phyloP scores from a whole-genome alignment of 2,113 vertebrate species.

The Nipponia nippon region DNA sequence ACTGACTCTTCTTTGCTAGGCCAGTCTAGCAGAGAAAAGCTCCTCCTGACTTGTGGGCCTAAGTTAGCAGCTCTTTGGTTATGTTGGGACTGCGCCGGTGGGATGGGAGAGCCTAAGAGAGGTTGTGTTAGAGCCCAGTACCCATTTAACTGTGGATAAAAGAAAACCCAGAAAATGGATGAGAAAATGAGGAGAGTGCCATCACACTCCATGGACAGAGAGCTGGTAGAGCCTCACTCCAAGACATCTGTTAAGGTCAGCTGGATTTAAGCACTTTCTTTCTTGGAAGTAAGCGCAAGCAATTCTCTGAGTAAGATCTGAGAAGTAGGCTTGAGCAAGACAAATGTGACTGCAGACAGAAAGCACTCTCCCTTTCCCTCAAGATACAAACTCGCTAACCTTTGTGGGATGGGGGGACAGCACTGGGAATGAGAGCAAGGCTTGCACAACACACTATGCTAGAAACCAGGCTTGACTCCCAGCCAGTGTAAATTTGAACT shows the following conservation, averaged over 20 bases:
- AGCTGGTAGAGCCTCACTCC: neutral
- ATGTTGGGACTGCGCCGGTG: neutral
- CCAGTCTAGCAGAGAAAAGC: neutral
- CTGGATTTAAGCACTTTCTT: neutral
- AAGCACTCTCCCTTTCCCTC: neutral
- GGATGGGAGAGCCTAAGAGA: neutral
- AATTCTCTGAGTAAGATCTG: neutral
- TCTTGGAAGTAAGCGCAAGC: neutral
- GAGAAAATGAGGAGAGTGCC: neutral
- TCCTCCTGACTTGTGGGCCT: neutral
- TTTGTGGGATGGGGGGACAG: neutral
- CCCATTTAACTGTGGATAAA: neutral
- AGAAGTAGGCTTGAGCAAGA: neutral
- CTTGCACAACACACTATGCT: neutral
- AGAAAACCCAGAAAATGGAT: neutral
- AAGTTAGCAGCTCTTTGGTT: neutral
- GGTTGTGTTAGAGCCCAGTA: neutral
- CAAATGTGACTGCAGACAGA: neutral
- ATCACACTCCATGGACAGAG: neutral
- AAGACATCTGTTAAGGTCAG: neutral
- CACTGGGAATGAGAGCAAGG: neutral
- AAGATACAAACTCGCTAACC: neutral
- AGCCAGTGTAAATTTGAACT: conserved; percentile 18
- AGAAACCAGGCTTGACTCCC: neutral
- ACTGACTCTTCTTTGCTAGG: neutral